Percentiles rank a stretch among this genome's conserved stretches.
Conservation (phyloP, 2,113 vertebrate species). For the Odocoileus virginianus region DNA sequence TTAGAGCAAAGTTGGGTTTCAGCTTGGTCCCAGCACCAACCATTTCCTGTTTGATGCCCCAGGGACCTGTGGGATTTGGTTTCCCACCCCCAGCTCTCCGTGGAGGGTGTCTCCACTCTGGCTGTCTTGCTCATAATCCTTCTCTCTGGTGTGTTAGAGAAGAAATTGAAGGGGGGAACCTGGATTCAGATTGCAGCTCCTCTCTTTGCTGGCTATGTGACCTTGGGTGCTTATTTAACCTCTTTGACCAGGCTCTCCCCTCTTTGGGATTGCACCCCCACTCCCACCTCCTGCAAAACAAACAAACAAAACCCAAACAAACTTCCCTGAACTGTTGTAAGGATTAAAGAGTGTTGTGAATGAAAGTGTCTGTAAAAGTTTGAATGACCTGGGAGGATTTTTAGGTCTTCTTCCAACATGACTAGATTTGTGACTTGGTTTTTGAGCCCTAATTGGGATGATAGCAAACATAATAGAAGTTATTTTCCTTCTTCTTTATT, state of each 20-base stretch:
- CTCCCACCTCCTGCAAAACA: fast-evolving
- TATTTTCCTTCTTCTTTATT: neutral
- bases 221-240: neutral
- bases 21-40: neutral
- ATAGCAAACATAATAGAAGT: neutral
- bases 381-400: neutral
- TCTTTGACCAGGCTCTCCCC: neutral
- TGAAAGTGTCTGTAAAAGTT: neutral
- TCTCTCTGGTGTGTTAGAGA: neutral
- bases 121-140: neutral
- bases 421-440: neutral
- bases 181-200: neutral
- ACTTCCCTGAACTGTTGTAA: neutral
- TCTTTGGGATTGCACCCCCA: neutral
- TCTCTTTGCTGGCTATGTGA: neutral
- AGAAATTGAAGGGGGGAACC: neutral
- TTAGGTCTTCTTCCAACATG: neutral
- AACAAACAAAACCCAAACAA: neutral
- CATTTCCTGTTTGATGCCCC: constrained; percentile 48
- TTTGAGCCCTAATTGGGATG: neutral
- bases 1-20: neutral
- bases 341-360: neutral
- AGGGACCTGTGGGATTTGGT: constrained; percentile 32
- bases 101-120: neutral
- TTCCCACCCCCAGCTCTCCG: constrained; percentile 4